A percentile compares a stretch with the other conserved stretches of the same genome.
Evolutionary conservation across 2,113 vertebrate species (phyloP).

Genomic region (Corynorhinus townsendii): DNA sequence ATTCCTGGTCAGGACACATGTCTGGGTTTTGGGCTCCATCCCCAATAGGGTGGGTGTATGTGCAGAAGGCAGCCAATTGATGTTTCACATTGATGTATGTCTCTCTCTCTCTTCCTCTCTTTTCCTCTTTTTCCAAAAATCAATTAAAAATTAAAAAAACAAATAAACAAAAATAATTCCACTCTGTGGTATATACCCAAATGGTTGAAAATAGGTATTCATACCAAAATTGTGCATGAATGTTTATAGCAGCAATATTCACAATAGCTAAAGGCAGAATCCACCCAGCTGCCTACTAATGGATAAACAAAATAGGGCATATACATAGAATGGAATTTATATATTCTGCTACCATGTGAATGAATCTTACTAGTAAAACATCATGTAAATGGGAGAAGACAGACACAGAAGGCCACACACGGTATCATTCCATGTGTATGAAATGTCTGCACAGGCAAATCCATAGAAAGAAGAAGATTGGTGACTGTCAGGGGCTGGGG

Average conservation of each 20-base stretch:
- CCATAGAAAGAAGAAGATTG: neutral
- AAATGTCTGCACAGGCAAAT: neutral
- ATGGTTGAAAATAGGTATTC: neutral
- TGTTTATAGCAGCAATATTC: neutral
- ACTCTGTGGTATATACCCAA: fast-evolving
- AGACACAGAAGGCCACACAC: too few species aligned
- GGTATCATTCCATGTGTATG: fast-evolving
- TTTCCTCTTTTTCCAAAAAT: too few species aligned
- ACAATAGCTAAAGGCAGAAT: neutral
- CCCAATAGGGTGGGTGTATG: too few species aligned
- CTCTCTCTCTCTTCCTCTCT: too few species aligned
- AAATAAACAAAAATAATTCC: neutral
- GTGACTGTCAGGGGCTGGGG: neutral
- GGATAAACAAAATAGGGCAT: neutral
- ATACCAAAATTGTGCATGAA: too few species aligned
- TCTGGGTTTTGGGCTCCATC: too few species aligned
- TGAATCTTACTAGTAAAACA: neutral
- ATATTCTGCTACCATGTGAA: neutral
- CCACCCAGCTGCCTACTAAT: fast-evolving
- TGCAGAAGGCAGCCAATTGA: too few species aligned
- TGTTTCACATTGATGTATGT: too few species aligned
- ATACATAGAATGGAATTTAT: fast-evolving
- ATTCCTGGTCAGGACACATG: too few species aligned
- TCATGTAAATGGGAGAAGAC: too few species aligned
- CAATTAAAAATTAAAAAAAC: neutral